A percentile compares a stretch with the other conserved stretches of the same genome.
Conservation (phyloP, 2,888 invertebrate genomes). For the Macropis europaea region DNA sequence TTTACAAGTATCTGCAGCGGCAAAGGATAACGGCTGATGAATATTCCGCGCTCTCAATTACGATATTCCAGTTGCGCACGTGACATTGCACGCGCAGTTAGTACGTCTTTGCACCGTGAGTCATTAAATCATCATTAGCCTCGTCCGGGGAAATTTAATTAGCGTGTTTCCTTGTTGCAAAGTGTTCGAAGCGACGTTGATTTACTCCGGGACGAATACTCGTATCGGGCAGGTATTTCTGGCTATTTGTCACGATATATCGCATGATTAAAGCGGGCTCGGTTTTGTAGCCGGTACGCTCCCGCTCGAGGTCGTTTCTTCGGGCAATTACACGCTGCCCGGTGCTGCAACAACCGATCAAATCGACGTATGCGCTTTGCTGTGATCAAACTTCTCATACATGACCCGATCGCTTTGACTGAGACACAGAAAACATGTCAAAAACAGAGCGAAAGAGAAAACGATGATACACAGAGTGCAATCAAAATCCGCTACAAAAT, state of each 20-base stretch:
- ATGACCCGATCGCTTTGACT: no score
- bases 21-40: no score
- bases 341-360: not conserved
- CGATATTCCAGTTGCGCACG: no score
- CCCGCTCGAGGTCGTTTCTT: slow-evolving; percentile 1
- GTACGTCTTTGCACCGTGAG: no score
- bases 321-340: slow-evolving; percentile 9
- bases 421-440: no score
- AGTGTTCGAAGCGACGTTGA: not conserved
- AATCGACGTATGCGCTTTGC: not conserved
- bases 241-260: not conserved
- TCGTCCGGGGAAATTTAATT: slow-evolving; percentile 4
- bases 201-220: not conserved
- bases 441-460: no score
- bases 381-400: no score
- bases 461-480: no score
- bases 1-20: no score
- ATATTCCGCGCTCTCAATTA: no score
- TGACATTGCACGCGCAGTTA: no score
- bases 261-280: slow-evolving; percentile 10
- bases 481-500: no score
- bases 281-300: not conserved
- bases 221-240: not conserved
- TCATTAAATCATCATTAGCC: slow-evolving; percentile 11
- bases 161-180: not conserved